Base-by-base conservation (phyloP, 2,113 vertebrate species). In the Phocoena sinus region DNA sequence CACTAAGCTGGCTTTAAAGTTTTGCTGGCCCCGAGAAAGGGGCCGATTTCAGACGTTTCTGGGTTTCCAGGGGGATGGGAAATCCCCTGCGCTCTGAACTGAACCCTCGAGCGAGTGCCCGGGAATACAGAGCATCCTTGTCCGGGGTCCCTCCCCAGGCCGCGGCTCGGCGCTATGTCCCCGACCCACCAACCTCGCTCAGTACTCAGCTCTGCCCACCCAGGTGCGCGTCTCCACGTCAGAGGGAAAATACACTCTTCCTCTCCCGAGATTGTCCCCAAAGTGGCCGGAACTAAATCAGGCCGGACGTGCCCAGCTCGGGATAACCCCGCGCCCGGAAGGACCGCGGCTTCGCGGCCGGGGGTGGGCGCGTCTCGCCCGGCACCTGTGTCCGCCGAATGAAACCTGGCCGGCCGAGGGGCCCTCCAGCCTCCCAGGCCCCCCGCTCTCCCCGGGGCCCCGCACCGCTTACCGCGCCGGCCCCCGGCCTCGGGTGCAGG, bases 41-140 rank as follows among this genome's bases (percentile, higher is more conserved):
- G 28, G 53, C 0, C 13, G 85, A 31, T 63, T 84, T 10, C 4
- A 11, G 28, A 9, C 5, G 63, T 50, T 44, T 17, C 26, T 28
- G 33, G 84, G 58, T 26, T n/a, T 58, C 68, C n/a, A 1, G 67
- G 4, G n/a, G 60, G 36, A 15, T 25, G 38, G 81, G 28, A 62
- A 74, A 91, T 36, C 14, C 28, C 56, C 15, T 4, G 18, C 1
- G 28, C 58, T 80, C 56, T 62, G n/a, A 41, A 21, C 26, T 47
- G 23, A 44, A 36, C n/a, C n/a, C 21, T 9, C 31, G 12, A 41
- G 38, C 17, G 33, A 38, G 44, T 4, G 23, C 44, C 33, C 0
- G 0, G 17, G n/a, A 18, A 18, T 12, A 5, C 28, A 1, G 50
- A 12, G 47, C 56, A 31, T 31, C 62, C 56, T 13, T 0, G 8